Evolutionary conservation across 92 coral and sea anemone species (phyloP), one percentile per base, ranked within the genome.

Genomic region (Epizoanthus ramosus): DNA sequence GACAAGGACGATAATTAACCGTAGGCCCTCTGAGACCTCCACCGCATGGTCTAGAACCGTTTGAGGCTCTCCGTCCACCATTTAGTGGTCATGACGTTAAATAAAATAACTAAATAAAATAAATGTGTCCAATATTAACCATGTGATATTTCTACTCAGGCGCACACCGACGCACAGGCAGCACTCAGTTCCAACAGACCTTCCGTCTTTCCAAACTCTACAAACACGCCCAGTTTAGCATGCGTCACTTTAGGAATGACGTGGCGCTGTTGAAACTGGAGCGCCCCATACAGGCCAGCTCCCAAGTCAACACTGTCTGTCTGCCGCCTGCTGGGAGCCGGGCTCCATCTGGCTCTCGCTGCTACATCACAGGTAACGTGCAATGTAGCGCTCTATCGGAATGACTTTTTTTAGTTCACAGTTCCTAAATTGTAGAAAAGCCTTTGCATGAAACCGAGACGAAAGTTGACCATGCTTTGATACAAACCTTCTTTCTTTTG

Each of bases 281-380:
- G 35, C 13, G 87, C 12, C 57, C 91, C 5, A 58, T 80, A 3
- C 45, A 13, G 13, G 15, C 79, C 2, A 87, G 91, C 70, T 9
- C 58, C 13, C 60, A 84, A 58, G 94, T 91, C 39, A 91, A 81
- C 83, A 72, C 80, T 0, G 91, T 91, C 5, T 87, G 94, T 68
- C 80, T 91, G 0, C 94, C 93, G 5, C 4, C 79, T 5, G 54
- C 91, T 17, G 94, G 91, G 25, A 65, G 69, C 14, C 67, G 68
- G 23, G 89, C 85, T 12, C 66, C 39, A 16, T n/a, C 84, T 0
- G 91, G 94, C 54, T 45, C 89, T 7, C 52, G 21, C 0, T 91
- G 94, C 31, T 91, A 85, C 74, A 87, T 91, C 33, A 84, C 94
- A 60, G 94, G 94, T 91, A 65, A 87, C 21, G 17, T 8, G 3